Base-by-base conservation (phyloP, 2,888 invertebrate species). In the Hedychridium roseum region DNA sequence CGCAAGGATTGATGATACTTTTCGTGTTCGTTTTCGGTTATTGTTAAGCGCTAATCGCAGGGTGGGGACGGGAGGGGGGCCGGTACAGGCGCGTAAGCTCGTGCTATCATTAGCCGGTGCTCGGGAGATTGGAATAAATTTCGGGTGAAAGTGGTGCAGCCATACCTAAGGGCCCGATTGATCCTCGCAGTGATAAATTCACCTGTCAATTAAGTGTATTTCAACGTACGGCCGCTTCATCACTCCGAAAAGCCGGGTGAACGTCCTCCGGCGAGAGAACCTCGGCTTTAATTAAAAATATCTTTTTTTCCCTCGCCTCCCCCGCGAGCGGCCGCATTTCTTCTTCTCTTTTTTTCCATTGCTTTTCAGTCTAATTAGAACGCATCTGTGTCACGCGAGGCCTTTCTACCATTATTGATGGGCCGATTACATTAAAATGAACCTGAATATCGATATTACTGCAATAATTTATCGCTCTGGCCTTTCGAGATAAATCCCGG, bases 171-270 rank as follows among this genome's bases (percentile, higher is more conserved):
- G 47, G 48, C 23, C 12, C 44, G 31, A 54, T 57, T 46, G 58
- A 58, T 58, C 54, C 43, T 27, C 27, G 6, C 28, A 36, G 41
- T 58, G 58, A 58, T 58, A 58, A 58, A 58, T 58, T 57, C 48
- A 57, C 57, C 58, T 58, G 58, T 58, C 58, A 58, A 58, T 58
- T 58, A 58, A 54, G 43, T 40, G 50, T 58, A 39, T 57, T 58
- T 54, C 54, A 54, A 17, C 34, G 36, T 36, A 44, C 30, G 42
- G 26, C 14, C 31, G 40, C 7, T 34, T 27, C 28, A 15, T 48
- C 32, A 5, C 23, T 12, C 5, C 45, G 48, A 44, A 42, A 42
- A 56, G 31, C 2, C 12, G 31, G 31, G 14, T 12, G 9, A 15
- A 11, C 30, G 21, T 7, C 4, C 30, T 36, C 20, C 31, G 36